These are phyloP conservation scores for Nezara viridula DNA, from an alignment of 2,888 invertebrate species.

Conservation along the genomic window DNA sequence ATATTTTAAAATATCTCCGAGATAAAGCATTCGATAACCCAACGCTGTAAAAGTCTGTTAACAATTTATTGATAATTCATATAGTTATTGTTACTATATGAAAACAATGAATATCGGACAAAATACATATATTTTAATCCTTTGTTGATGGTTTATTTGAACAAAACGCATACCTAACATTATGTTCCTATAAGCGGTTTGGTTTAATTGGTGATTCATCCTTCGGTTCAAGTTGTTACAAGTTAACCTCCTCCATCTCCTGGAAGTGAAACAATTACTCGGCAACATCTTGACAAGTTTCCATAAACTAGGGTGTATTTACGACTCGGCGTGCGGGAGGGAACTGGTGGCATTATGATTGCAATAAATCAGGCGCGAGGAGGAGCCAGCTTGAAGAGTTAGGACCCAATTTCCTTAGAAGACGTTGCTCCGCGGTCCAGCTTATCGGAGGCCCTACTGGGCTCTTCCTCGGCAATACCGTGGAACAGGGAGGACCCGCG, in stretches of 20 bases:
- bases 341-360: constrained; percentile 14
- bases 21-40: too few species aligned
- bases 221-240: background rate
- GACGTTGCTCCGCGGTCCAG: constrained; percentile 19
- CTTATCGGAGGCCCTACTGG: background rate
- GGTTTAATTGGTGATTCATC: background rate
- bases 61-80: too few species aligned
- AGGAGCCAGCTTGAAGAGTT: background rate
- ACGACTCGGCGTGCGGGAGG: background rate
- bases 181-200: background rate
- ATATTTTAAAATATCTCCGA: too few species aligned
- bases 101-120: too few species aligned
- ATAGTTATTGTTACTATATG: too few species aligned
- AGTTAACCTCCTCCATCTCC: background rate
- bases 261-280: constrained; percentile 10
- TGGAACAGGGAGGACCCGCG: background rate
- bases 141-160: too few species aligned
- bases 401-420: constrained; percentile 16
- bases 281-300: background rate
- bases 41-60: too few species aligned
- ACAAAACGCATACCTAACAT: background rate
- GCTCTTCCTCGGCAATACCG: background rate
- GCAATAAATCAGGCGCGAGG: constrained; percentile 7
- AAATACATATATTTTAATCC: too few species aligned
- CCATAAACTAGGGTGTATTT: background rate